phyloP scores from a whole-genome alignment of 2,113 vertebrate genomes.

The Gasterosteus nipponicus region DNA sequence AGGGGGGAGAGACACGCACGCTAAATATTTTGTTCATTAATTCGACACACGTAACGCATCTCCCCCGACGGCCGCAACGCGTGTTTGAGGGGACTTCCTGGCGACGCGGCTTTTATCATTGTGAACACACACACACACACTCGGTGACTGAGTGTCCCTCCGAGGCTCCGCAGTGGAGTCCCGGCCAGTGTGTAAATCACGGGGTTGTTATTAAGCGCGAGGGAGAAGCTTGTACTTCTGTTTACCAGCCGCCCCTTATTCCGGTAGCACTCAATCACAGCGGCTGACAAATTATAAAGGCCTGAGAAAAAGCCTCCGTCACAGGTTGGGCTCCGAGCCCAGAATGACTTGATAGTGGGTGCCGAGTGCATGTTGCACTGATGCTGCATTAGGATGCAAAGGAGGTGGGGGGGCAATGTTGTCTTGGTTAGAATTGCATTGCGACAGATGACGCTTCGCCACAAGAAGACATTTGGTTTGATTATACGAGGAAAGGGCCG shows the following conservation, averaged over 20 bases:
- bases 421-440: not conserved
- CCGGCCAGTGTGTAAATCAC: conserved; percentile 56
- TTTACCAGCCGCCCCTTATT: conserved; percentile 2
- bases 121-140: conserved; percentile 56
- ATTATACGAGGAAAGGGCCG: conserved; percentile 5
- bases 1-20: conserved; percentile 20
- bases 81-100: conserved; percentile 9
- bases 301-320: conserved; percentile 26
- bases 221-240: conserved; percentile 39
- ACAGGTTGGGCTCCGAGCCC: conserved; percentile 33
- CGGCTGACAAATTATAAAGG: conserved; percentile 43
- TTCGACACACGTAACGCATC: conserved; percentile 8
- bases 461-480: not conserved
- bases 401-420: not conserved
- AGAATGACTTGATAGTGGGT: not conserved
- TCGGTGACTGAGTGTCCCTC: conserved; percentile 54
- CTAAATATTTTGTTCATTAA: conserved; percentile 54
- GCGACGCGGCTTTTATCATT: conserved; percentile 41
- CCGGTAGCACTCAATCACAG: conserved; percentile 42
- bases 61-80: not conserved
- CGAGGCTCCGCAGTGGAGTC: conserved; percentile 36
- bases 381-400: conserved; percentile 31
- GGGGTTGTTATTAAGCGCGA: conserved; percentile 50
- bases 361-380: not conserved
- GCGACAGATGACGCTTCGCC: conserved; percentile 5